Percentiles rank a stretch among this genome's conserved stretches.
Conservation (phyloP, 2,888 invertebrate genomes). For the Ichneumon xanthorius region DNA sequence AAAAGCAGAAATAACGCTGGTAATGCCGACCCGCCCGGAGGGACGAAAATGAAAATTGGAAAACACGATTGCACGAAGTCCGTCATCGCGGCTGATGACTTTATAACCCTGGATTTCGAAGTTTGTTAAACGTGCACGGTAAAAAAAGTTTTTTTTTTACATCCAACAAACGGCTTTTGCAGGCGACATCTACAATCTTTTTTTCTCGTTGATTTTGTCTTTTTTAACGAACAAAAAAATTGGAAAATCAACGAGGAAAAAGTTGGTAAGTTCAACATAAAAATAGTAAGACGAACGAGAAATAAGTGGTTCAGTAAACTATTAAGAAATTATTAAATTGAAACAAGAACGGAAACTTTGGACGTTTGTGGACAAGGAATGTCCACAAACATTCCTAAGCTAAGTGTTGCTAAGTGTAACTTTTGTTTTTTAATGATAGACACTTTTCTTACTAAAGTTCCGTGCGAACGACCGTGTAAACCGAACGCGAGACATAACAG, state of each 20-base stretch:
- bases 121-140: neutral
- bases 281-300: neutral
- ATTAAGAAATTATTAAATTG: neutral
- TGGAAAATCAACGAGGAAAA: no score
- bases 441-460: neutral
- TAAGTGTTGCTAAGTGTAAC: neutral
- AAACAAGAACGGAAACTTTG: neutral
- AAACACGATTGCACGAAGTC: conserved; percentile 45
- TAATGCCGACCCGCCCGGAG: conserved; percentile 39
- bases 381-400: neutral
- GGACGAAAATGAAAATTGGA: conserved; percentile 49
- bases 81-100: conserved; percentile 1
- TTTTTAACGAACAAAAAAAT: neutral
- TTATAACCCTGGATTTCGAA: conserved; percentile 12
- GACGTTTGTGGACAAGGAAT: neutral
- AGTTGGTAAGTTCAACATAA: no score
- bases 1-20: conserved; percentile 57
- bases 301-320: neutral
- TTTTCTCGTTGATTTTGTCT: neutral
- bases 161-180: no score
- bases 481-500: neutral
- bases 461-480: neutral
- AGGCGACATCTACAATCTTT: neutral
- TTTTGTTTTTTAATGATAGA: neutral
- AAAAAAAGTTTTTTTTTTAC: neutral